phyloP scores from a whole-genome alignment of 2,113 vertebrate species.

The Vanacampus margaritifer region DNA sequence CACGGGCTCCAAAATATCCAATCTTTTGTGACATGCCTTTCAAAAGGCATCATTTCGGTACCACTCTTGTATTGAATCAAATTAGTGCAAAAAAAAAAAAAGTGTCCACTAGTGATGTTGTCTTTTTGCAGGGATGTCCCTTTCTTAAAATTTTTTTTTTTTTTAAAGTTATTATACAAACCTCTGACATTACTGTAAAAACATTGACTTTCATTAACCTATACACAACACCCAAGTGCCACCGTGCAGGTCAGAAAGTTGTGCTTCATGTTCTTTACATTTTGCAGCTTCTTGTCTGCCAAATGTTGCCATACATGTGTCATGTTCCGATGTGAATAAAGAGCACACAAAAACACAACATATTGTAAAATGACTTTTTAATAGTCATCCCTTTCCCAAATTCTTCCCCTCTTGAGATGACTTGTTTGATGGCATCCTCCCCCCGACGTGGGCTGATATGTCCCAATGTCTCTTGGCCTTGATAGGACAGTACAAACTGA shows the following conservation, averaged over 20 bases:
- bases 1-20: background rate
- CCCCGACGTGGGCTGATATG: constrained; percentile 59
- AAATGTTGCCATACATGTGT: constrained; percentile 13
- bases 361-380: constrained; percentile 79
- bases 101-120: background rate
- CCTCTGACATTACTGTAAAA: background rate
- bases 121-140: background rate
- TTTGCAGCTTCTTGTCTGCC: constrained; percentile 16
- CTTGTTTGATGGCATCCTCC: constrained; percentile 53
- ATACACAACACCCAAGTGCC: constrained; percentile 32
- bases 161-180: background rate
- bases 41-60: background rate
- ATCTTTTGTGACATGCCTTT: background rate
- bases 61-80: background rate
- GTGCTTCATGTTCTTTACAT: constrained; percentile 6
- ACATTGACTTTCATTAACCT: background rate
- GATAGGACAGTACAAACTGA: constrained; percentile 37
- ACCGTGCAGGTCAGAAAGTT: constrained; percentile 2
- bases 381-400: constrained; percentile 48
- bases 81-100: background rate
- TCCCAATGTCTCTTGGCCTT: constrained; percentile 50
- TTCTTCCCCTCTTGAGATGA: constrained; percentile 65
- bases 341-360: constrained; percentile 20
- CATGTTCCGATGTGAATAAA: background rate
- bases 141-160: no score